Evolutionary conservation across 2,113 vertebrate species (phyloP), one percentile per base, ranked within the genome.

Genomic region (Ammodytes dubius): DNA sequence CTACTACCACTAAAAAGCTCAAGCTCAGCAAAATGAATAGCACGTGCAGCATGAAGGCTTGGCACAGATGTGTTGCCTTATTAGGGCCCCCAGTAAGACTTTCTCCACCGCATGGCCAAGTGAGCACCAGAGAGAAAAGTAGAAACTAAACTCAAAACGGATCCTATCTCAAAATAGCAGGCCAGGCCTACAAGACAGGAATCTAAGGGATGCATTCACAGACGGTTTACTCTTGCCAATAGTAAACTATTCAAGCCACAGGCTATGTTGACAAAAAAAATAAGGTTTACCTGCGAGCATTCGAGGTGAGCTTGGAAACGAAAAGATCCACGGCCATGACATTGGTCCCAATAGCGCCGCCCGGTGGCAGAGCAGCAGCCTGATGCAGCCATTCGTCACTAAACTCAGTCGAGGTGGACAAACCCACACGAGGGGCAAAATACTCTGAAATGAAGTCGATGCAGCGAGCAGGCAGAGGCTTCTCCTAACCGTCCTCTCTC

Each of bases 271-370:
- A 56, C 67, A 69, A 60, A 27, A 27, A 27, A 27, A 27, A 27
- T 40, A 59, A 15, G 12, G 66, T 87, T 90, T 93, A 93, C 92
- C 93, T 94, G 85, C 13, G 13, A 37, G 53, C 63, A 46, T 87
- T 81, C 49, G 78, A 77, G 72, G 74, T 75, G 80, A 74, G 82
- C 73, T 70, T 63, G 68, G 63, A 71, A 85, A 75, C 67, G 65
- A 86, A 79, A 80, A 77, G 68, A 89, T 94, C 87, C 94, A 92
- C 96, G 97, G 96, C 97, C 97, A 94, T 99, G 98, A 99, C 97
- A 98, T 99, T 99, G 97, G 97, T 98, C 96, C 95, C 95, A 96
- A 95, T 94, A 95, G 95, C 96, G 97, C 98, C 98, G 96, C 95
- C 97, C 95, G 85, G 97, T 97, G 98, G 97, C 63, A 49, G 92